Base-by-base conservation (phyloP, 1,140 invertebrate genomes). In the Platyscapa corneri region DNA sequence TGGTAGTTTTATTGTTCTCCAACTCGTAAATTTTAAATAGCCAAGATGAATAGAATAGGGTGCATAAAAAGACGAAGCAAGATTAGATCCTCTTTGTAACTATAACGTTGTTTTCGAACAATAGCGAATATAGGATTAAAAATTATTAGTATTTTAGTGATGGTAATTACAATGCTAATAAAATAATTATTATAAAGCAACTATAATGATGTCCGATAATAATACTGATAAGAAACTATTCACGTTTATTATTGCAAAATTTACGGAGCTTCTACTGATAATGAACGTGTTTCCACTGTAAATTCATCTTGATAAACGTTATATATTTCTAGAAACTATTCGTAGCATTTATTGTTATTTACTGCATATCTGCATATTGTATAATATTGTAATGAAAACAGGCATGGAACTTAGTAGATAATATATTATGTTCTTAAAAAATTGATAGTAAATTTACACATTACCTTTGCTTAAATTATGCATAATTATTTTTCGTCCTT, bases 11-110 rank as follows among this genome's bases (percentile, higher is more conserved):
- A 77, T 77, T 56, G 75, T 77, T 77, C n/a, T 27, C 5, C 39
- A 42, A 46, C 39, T 75, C 72, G 46, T 32, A 77, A 77, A 77
- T 77, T 77, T 10, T 49, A 3, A 56, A 77, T 49, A 20, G 46
- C 18, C 30, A 14, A 77, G 49, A 77, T 34, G 49, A 77, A 49
- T 53, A 10, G 46, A 30, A 56, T 49, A 27, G 42, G n/a, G n/a
- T 2, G n/a, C 32, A 16, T 32, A 16, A 12, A 46, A 75, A 75
- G 42, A 37, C n/a, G 42, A 42, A 8, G 46, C 46, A 77, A 39
- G 18, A 42, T 23, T 27, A 74, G 1, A 42, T 16, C 7, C 5
- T 32, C 0, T 32, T 70, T 14, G 32, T 5, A 37, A 37, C 16
- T 3, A 34, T 16, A 67, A 30, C 12, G 6, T 12, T n/a, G n/a